phyloP scores from a whole-genome alignment of 2,888 invertebrate genomes.

The Carcina quercana region DNA sequence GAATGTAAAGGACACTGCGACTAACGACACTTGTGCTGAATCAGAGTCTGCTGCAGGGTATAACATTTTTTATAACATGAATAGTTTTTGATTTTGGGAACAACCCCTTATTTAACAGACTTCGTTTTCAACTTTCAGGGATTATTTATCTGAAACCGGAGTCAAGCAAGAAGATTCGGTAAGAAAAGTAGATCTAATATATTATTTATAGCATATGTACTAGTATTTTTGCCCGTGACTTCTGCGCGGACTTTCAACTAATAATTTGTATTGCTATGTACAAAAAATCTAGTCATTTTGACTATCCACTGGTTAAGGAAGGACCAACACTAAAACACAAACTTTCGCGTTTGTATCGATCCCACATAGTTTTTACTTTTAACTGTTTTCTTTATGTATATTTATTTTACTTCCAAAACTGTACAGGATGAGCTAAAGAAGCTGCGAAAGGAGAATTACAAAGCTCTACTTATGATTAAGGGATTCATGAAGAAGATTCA shows the following conservation, averaged over 20 bases:
- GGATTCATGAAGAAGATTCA: constrained; percentile 72
- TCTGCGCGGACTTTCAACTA: no score
- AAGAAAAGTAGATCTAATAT: no score
- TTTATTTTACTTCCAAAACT: background rate
- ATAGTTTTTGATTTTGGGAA: background rate
- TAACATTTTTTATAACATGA: background rate
- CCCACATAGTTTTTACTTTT: background rate
- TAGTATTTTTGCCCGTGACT: no score
- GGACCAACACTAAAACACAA: no score
- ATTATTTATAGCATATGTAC: no score
- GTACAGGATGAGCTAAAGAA: constrained; percentile 60
- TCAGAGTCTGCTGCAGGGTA: constrained; percentile 60
- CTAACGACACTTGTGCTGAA: constrained; percentile 51
- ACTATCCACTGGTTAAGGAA: no score
- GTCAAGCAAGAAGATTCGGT: constrained; percentile 55
- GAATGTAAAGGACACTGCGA: constrained; percentile 27
- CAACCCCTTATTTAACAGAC: constrained; percentile 1
- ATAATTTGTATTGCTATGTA: no score
- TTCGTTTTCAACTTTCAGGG: constrained; percentile 33
- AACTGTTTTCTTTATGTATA: constrained; percentile 15
- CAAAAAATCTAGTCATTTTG: no score
- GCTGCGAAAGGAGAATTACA: constrained; percentile 68
- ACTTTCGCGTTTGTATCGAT: no score
- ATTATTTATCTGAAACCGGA: constrained; percentile 48
- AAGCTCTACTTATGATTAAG: constrained; percentile 74